Conservation (phyloP, 2,797 vertebrate species). For the Chrysolophus pictus region DNA sequence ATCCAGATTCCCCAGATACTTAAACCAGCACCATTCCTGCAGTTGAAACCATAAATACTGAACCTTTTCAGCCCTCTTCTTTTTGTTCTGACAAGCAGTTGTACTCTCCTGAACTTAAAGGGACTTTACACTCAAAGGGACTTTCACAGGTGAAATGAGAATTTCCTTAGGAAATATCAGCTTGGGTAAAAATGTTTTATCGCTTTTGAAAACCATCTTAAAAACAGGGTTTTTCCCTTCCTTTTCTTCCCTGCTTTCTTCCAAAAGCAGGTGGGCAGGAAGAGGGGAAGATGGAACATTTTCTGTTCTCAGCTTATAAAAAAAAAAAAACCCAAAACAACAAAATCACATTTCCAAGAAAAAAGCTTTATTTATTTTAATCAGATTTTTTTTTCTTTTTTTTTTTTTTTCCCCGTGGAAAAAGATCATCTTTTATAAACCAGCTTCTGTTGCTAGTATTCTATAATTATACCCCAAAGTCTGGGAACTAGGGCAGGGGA, state of each 20-base stretch:
- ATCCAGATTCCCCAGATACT: not conserved
- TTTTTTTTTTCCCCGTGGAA: not conserved
- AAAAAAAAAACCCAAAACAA: not conserved
- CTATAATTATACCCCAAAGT: conserved; percentile 59
- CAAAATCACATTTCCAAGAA: not conserved
- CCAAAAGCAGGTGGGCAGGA: conserved; percentile 7
- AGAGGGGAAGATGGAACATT: not conserved
- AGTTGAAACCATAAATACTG: not conserved
- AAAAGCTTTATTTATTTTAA: not conserved
- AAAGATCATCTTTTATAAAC: not conserved
- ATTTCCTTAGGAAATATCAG: conserved; percentile 29
- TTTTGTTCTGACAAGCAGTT: not conserved
- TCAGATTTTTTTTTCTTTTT: not conserved
- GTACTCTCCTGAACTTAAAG: not conserved
- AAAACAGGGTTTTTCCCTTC: not conserved
- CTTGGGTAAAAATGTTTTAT: not conserved
- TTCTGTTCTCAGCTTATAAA: not conserved
- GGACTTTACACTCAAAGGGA: not conserved
- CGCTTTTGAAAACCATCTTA: conserved; percentile 21
- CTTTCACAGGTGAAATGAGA: conserved; percentile 18
- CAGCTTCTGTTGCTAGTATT: conserved; percentile 5
- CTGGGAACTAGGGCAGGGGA: conserved; percentile 61
- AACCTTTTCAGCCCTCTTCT: not conserved
- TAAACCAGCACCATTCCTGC: not conserved
- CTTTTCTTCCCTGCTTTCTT: conserved; percentile 5